Evolutionary conservation across 1,140 invertebrate genomes (phyloP).

Genomic region (Lucilia sericata): DNA sequence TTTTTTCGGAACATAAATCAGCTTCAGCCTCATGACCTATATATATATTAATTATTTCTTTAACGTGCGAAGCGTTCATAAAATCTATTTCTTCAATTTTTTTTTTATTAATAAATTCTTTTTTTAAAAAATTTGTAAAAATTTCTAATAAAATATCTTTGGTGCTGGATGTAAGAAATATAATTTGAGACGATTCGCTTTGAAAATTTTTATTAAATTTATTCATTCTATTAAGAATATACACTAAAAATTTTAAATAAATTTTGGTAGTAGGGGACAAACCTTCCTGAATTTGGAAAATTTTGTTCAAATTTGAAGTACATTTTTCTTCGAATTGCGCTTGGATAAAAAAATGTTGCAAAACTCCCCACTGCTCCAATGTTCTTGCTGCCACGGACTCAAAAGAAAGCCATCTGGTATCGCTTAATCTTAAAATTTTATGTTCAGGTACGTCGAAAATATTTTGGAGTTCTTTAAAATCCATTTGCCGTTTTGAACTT

Average conservation of each 20-base stretch:
- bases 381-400: constrained; percentile 13
- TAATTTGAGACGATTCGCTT: background rate
- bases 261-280: constrained; percentile 10
- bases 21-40: constrained; percentile 2
- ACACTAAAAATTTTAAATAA: constrained; percentile 32
- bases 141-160: background rate
- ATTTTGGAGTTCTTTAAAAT: constrained; percentile 17
- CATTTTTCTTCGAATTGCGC: constrained; percentile 25
- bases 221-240: constrained; percentile 21
- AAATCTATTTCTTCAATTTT: background rate
- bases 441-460: constrained; percentile 31
- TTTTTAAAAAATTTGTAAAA: constrained; percentile 20
- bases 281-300: background rate
- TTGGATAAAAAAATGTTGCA: constrained; percentile 37
- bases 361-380: constrained; percentile 35
- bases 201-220: constrained; percentile 22
- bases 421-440: constrained; percentile 27
- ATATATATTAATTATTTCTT: constrained; percentile 5
- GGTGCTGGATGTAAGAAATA: background rate
- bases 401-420: constrained; percentile 24
- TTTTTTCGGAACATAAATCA: background rate
- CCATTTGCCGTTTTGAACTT: constrained; percentile 21
- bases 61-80: background rate
- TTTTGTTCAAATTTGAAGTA: background rate
- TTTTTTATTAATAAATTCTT: background rate